Base-by-base conservation (phyloP, 2,797 vertebrate species). In the Alca torda region DNA sequence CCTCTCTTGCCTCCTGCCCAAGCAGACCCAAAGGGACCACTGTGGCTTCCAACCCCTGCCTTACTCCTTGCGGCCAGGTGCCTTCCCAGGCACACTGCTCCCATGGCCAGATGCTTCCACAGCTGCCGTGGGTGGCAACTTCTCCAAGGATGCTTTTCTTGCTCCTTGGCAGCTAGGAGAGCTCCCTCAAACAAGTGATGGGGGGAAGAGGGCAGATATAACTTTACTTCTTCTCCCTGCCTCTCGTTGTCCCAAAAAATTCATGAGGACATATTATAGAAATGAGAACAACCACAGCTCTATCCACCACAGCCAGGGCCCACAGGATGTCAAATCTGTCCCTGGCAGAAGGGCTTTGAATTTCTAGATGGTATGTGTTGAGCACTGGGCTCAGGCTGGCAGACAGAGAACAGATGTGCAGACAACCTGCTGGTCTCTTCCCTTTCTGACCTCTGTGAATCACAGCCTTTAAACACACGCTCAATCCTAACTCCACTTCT, bases 221-320 rank as follows among this genome's bases (percentile, higher is more conserved):
- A 45, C 25, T 79, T 69, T 37, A 25, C n/a, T 12, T 53, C 46
- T 87, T 39, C 24, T 45, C 46, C 31, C 26, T 50, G 26, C 17
- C 30, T 21, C 56, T 70, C 6, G 0, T 14, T 41, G 14, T n/a
- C 31, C 37, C 63, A 43, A 37, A 41, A 83, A 65, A 70, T 24
- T 51, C 9, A 15, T 59, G 26, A 69, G 26, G 56, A 53, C 31
- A 9, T 20, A 39, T 1, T 61, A 28, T 6, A 75, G 28, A 84
- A 76, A 72, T 20, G 28, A 16, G 57, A 56, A 50, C 21, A 56
- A 45, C 26, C 61, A 54, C 60, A 82, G 72, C 23, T 60, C 76
- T 20, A 41, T 53, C 26, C 57, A 75, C 13, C 0, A 0, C 6
- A 4, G 30, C 26, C 46, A 89, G 8, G 31, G 16, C 45, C 16